Evolutionary conservation across 2,888 invertebrate genomes (phyloP).

Genomic region (Aleiodes leptofemur): DNA sequence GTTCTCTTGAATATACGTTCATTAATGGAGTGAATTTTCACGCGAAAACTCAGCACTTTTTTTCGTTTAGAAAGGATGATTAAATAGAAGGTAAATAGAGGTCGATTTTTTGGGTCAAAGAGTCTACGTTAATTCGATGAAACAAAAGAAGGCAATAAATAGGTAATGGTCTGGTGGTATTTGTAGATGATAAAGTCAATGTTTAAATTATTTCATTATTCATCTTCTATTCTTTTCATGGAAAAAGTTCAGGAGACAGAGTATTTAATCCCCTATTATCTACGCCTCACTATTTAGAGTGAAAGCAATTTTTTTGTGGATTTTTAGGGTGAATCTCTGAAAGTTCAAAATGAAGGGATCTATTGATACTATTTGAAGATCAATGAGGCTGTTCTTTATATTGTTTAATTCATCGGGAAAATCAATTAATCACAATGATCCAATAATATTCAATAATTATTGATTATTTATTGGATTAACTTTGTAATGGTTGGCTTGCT

Average conservation of each 20-base stretch:
- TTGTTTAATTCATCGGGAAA: too few relatives aligned
- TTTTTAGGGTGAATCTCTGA: too few relatives aligned
- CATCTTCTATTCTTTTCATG: not conserved
- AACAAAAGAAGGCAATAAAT: constrained; percentile 1
- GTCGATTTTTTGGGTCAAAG: constrained; percentile 20
- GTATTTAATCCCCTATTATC: too few relatives aligned
- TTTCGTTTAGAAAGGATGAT: not conserved
- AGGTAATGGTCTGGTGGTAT: constrained; percentile 8
- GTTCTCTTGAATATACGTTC: constrained; percentile 1
- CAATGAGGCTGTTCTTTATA: too few relatives aligned
- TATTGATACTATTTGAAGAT: too few relatives aligned
- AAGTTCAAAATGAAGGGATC: too few relatives aligned
- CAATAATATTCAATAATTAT: too few relatives aligned
- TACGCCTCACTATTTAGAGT: too few relatives aligned
- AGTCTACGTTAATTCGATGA: constrained; percentile 5
- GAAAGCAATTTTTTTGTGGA: too few relatives aligned
- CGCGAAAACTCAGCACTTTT: not conserved
- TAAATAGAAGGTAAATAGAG: constrained; percentile 16
- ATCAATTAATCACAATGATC: too few relatives aligned
- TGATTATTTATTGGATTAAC: too few relatives aligned
- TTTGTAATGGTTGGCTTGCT: too few relatives aligned
- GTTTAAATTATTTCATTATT: not conserved
- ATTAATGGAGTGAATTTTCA: constrained; percentile 16
- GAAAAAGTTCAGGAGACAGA: not conserved
- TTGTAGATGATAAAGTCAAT: constrained; percentile 10